Percentiles rank a stretch among this genome's conserved stretches.
phyloP scores from a whole-genome alignment of 2,113 vertebrate species.

The Chlorodrepanis virens region DNA sequence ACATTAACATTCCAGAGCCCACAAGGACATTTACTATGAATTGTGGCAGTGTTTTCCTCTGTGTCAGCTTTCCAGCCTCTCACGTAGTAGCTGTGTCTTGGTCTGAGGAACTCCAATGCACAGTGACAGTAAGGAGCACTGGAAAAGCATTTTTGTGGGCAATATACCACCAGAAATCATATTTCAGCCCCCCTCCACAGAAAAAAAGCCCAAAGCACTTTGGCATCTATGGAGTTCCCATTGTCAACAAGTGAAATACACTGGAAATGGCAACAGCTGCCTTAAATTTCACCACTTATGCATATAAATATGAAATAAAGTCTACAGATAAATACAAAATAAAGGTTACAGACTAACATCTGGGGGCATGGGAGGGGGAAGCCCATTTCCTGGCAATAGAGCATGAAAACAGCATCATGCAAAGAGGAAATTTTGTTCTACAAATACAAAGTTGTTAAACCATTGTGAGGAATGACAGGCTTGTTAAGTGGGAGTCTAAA shows the following conservation, averaged over 20 bases:
- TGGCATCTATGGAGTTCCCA: not conserved
- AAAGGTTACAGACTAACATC: not conserved
- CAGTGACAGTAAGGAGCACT: not conserved
- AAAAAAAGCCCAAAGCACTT: not conserved
- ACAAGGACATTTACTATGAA: slow-evolving; percentile 59
- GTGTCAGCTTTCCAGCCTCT: not conserved
- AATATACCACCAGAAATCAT: not conserved
- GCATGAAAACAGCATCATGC: not conserved
- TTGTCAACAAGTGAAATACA: not conserved
- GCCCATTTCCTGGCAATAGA: not conserved
- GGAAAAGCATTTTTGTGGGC: not conserved
- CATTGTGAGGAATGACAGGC: not conserved
- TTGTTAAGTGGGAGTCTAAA: not conserved
- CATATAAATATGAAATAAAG: accelerated
- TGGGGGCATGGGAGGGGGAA: not conserved
- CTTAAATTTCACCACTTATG: not conserved
- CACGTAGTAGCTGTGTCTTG: not conserved
- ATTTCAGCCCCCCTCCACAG: not conserved
- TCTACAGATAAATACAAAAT: not conserved
- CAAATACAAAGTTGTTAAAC: not conserved
- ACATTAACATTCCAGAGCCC: slow-evolving; percentile 46
- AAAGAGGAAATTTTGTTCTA: not conserved
- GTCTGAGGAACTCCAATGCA: not conserved
- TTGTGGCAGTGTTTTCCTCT: slow-evolving; percentile 29
- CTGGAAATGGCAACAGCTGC: not conserved